A percentile compares a stretch with the other conserved stretches of the same genome.
These are phyloP conservation scores for Neoniphon sammara DNA, from an alignment of 2,797 vertebrate genomes.

Conservation along the genomic window DNA sequence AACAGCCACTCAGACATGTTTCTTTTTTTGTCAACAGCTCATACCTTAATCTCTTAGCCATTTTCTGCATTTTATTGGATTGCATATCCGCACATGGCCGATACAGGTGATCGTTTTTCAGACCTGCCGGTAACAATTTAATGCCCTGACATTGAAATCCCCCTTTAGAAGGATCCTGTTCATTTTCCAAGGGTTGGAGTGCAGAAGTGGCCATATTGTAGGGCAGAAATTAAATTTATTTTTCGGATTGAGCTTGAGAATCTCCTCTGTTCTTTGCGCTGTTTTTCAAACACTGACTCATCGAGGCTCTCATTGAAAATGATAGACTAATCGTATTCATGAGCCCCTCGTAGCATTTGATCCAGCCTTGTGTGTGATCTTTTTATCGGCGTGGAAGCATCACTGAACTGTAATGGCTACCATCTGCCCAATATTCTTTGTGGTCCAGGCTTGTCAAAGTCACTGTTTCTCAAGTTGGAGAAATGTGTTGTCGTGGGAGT, in stretches of 20 bases:
- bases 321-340: constrained; percentile 27
- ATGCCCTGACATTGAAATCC: not conserved
- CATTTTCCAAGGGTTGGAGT: too few relatives aligned
- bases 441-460: constrained; percentile 46
- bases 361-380: constrained; percentile 60
- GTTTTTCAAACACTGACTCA: not conserved
- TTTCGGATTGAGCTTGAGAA: not conserved
- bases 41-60: constrained; percentile 14
- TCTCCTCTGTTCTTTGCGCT: not conserved
- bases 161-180: not conserved
- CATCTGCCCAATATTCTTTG: constrained; percentile 60
- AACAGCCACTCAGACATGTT: constrained; percentile 43
- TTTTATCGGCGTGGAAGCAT: constrained; percentile 48
- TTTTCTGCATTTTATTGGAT: not conserved
- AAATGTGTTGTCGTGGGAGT: not conserved
- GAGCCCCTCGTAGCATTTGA: constrained; percentile 34
- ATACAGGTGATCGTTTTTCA: not conserved
- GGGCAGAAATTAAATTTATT: not conserved
- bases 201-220: not conserved
- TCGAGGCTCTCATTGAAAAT: constrained; percentile 2
- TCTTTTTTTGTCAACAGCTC: constrained; percentile 7
- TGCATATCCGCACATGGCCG: not conserved
- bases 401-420: constrained; percentile 65
- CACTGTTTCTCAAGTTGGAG: constrained; percentile 33
- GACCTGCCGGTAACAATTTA: not conserved